Base-by-base conservation (phyloP, 2,113 vertebrate species). In the Ovis aries region DNA sequence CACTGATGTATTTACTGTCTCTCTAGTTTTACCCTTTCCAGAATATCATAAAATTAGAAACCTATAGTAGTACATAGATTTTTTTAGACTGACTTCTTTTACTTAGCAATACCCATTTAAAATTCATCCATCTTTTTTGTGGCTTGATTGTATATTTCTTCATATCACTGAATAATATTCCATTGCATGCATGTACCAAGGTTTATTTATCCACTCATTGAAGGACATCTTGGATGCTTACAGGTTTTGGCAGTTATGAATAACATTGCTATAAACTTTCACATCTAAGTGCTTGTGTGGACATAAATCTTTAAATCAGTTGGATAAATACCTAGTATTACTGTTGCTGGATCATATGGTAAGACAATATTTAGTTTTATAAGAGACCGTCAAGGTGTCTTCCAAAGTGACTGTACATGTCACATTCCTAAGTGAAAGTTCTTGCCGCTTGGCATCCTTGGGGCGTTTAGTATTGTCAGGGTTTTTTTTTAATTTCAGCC, bases 11-110 rank as follows among this genome's bases (percentile, higher is more conserved):
- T 94, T 81, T 83, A 52, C 23, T 64, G 3, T 88, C 48, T 78
- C 78, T 94, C 19, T 89, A 81, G 57, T 85, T 80, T 89, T 84
- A 50, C 43, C 78, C 85, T 95, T 97, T 71, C 27, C 45, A 95
- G 45, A 81, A 55, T 94, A 36, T 45, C 60, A 94, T 23, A 43
- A 43, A 78, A 53, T 88, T 91, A 50, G 77, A 89, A 88, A 84
- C 29, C 33, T 84, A 71, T 12, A 78, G 27, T 62, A 50, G 27
- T 62, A n/a, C 89, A 19, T 64, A 82, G 52, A 74, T 77, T 31
- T 90, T 92, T 64, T 64, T 71, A 90, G 92, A 67, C 15, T 43
- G 55, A 2, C 9, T 85, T 60, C 48, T 93, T 95, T 40, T 52
- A 59, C 5, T 48, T 94, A 89, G 11, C 36, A 6, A 6, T 83